Evolutionary conservation across 2,113 vertebrate genomes (phyloP).

Genomic region (Tetraodon nigroviridis): DNA sequence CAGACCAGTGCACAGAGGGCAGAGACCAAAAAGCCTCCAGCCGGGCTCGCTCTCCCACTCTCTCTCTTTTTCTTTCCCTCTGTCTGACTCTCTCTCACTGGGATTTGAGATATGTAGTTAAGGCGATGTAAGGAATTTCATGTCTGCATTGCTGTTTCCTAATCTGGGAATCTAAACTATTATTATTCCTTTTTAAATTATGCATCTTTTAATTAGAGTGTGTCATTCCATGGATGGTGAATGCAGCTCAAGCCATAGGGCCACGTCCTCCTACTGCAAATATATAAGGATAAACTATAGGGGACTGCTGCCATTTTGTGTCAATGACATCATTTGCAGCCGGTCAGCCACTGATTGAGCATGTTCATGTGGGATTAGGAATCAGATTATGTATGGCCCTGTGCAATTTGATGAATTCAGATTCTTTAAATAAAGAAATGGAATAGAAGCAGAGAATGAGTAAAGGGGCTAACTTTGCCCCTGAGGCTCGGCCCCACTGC

Average conservation of each 20-base stretch:
- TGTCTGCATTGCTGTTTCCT: too few relatives aligned
- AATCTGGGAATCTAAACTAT: too few relatives aligned
- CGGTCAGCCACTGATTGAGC: slow-evolving; percentile 73
- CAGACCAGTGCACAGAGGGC: slow-evolving; percentile 71
- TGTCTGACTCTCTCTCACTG: slow-evolving; percentile 44
- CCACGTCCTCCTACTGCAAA: too few relatives aligned
- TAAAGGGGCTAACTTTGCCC: slow-evolving; percentile 75
- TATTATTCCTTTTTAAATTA: too few relatives aligned
- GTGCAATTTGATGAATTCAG: slow-evolving; percentile 92
- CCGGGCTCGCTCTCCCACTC: slow-evolving; percentile 56
- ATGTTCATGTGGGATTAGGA: slow-evolving; percentile 90
- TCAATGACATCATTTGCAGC: background rate
- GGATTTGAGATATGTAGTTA: slow-evolving; percentile 64
- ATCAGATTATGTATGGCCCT: slow-evolving; percentile 90
- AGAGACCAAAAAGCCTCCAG: slow-evolving; percentile 76
- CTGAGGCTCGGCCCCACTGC: slow-evolving; percentile 84
- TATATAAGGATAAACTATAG: too few relatives aligned
- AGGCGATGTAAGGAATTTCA: slow-evolving; percentile 54
- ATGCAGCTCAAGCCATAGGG: too few relatives aligned
- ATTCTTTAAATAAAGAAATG: slow-evolving; percentile 92
- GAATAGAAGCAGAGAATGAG: slow-evolving; percentile 50
- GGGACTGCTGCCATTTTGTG: too few relatives aligned
- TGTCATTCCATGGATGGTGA: too few relatives aligned
- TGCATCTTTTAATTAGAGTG: too few relatives aligned
- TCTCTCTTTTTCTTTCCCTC: slow-evolving; percentile 23